Conservation (phyloP, 2,113 vertebrate species). For the Corythoichthys haematopterus region DNA sequence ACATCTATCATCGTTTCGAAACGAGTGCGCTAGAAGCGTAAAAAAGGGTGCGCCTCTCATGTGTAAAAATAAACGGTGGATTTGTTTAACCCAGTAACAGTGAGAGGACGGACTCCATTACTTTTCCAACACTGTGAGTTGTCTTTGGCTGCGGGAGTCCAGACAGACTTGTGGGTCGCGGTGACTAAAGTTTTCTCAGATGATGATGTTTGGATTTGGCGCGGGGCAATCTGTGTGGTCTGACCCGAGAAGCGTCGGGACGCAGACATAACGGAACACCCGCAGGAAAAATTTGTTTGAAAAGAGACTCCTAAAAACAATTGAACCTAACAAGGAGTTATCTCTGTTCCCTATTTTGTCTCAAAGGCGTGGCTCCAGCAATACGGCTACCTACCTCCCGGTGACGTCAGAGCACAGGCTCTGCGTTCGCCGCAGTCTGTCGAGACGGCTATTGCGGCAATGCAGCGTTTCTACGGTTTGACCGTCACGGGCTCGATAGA, state of each 20-base stretch:
- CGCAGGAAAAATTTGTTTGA: too few species aligned
- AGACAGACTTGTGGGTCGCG: slow-evolving; percentile 47
- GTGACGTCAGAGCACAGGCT: slow-evolving; percentile 82
- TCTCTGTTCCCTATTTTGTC: slow-evolving; percentile 21
- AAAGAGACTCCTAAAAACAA: too few species aligned
- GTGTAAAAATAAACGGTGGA: slow-evolving; percentile 48
- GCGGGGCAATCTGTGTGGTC: slow-evolving; percentile 10
- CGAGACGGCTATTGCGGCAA: slow-evolving; percentile 75
- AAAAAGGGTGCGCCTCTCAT: slow-evolving; percentile 44
- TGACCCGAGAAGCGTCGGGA: not conserved
- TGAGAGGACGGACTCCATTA: slow-evolving; percentile 20
- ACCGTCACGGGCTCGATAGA: slow-evolving; percentile 79
- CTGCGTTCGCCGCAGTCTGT: slow-evolving; percentile 82
- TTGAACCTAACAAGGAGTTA: not conserved
- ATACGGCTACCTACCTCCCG: slow-evolving; percentile 88
- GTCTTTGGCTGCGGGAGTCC: slow-evolving; percentile 46
- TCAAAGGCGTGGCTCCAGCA: slow-evolving; percentile 85
- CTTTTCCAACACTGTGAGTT: slow-evolving; percentile 35
- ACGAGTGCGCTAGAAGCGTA: not conserved
- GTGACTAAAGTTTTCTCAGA: slow-evolving; percentile 41
- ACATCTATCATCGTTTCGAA: too few species aligned
- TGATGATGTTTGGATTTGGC: slow-evolving; percentile 52
- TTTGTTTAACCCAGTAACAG: slow-evolving; percentile 34
- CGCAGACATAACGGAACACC: too few species aligned
- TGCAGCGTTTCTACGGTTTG: slow-evolving; percentile 88